Conservation (phyloP, 2,888 invertebrate genomes). For the Schizaphis graminum region DNA sequence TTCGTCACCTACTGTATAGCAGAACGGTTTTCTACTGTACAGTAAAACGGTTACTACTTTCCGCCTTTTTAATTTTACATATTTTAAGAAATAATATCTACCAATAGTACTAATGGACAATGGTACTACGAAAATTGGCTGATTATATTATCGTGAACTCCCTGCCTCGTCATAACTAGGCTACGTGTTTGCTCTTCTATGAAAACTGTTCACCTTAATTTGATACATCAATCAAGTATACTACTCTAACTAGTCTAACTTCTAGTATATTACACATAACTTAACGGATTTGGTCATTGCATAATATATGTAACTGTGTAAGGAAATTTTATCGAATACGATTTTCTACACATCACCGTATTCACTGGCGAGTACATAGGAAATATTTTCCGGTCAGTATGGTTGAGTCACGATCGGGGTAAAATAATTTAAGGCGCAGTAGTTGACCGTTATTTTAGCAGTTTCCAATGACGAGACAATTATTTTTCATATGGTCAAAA, state of each 20-base stretch:
- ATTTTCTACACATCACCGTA: not conserved
- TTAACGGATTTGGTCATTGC: not conserved
- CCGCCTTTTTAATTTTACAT: not conserved
- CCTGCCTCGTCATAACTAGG: not conserved
- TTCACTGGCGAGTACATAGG: not conserved
- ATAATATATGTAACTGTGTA: not conserved
- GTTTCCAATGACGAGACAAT: not conserved
- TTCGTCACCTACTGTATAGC: not conserved
- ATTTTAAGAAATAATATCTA: not conserved
- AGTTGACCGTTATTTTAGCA: not conserved
- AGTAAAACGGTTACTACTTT: not conserved
- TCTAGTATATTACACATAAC: not conserved
- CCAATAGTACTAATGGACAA: too few relatives aligned
- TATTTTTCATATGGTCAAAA: not conserved
- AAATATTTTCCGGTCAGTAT: not conserved
- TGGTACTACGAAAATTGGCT: not conserved
- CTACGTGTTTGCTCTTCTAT: not conserved
- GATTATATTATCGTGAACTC: not conserved
- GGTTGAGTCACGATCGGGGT: not conserved
- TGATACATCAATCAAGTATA: not conserved
- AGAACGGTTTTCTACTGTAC: not conserved
- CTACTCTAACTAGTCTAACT: not conserved
- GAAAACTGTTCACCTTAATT: not conserved
- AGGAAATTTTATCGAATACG: not conserved
- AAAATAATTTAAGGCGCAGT: not conserved